phyloP scores from a whole-genome alignment of 2,113 vertebrate genomes.

The Stomatorhinus ivindoensis region DNA sequence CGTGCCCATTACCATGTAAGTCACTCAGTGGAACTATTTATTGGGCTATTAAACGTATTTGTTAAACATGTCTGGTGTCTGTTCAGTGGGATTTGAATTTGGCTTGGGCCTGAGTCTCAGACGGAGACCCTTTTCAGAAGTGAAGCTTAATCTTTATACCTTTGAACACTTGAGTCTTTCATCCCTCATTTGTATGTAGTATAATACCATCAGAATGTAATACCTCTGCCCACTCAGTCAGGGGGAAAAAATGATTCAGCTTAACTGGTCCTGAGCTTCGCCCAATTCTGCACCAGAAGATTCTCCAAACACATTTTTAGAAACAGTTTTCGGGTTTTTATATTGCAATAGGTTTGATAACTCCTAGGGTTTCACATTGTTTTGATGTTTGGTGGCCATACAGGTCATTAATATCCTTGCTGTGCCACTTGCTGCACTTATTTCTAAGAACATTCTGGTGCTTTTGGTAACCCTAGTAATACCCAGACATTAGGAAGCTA shows the following conservation, averaged over 20 bases:
- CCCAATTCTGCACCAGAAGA: background rate
- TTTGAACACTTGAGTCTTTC: background rate
- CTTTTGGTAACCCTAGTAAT: background rate
- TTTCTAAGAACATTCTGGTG: background rate
- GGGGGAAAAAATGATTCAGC: background rate
- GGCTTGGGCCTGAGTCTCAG: background rate
- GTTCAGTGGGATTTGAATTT: background rate
- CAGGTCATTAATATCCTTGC: background rate
- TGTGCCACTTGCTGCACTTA: background rate
- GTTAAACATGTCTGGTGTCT: constrained; percentile 37
- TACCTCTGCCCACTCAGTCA: background rate
- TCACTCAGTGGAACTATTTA: constrained; percentile 58
- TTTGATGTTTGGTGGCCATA: background rate
- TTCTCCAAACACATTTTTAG: background rate
- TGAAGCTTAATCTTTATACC: background rate
- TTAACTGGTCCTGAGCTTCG: background rate
- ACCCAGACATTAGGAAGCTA: background rate
- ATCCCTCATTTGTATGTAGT: background rate
- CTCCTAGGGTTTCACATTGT: background rate
- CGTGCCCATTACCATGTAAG: constrained; percentile 30
- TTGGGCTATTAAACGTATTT: constrained; percentile 58
- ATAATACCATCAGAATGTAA: background rate
- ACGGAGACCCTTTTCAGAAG: background rate
- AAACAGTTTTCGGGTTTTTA: background rate
- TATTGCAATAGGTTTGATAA: background rate